Conservation (phyloP, 2,888 invertebrate species). For the Apotomis turbidana region DNA sequence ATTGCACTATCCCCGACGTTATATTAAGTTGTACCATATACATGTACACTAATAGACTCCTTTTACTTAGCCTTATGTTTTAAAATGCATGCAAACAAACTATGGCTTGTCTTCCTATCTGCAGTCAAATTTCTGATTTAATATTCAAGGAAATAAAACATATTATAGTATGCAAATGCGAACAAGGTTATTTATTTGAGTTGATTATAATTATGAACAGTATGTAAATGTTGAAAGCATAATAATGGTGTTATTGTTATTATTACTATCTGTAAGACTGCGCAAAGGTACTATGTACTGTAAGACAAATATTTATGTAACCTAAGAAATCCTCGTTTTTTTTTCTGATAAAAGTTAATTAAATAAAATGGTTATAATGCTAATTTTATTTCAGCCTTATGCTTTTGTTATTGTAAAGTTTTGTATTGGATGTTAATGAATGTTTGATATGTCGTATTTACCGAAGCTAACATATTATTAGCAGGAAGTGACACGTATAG, state of each 20-base stretch:
- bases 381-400: not conserved
- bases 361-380: not conserved
- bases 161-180: no score
- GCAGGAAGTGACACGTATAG: not conserved
- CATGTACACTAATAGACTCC: no score
- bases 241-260: not conserved
- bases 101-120: not conserved
- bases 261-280: not conserved
- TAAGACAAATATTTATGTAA: no score
- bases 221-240: not conserved
- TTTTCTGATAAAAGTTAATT: not conserved
- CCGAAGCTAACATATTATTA: not conserved
- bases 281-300: not conserved
- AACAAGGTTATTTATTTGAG: not conserved
- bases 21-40: no score
- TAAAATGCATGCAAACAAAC: not conserved
- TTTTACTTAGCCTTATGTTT: not conserved
- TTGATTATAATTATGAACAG: not conserved
- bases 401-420: conserved; percentile 7
- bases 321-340: not conserved
- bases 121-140: not conserved
- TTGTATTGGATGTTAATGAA: not conserved
- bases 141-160: not conserved
- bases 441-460: not conserved
- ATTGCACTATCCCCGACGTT: no score